Base-by-base conservation (phyloP, 2,797 vertebrate genomes). In the Liparis tanakae region DNA sequence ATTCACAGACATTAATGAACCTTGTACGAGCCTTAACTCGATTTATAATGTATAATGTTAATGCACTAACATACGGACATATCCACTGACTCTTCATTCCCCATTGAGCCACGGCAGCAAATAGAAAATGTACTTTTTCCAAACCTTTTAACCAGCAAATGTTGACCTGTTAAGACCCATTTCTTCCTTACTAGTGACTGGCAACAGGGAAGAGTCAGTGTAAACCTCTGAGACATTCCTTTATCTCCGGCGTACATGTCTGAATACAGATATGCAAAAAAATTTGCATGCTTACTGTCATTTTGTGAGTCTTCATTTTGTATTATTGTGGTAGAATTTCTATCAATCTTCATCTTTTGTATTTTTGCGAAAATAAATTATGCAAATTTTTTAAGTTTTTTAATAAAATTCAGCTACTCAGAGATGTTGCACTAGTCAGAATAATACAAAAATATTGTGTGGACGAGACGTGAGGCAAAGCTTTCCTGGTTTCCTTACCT, bases 401-500 rank as follows among this genome's bases (percentile, higher is more conserved):
- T n/a, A 12, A 48, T 18, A 34, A 50, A 34, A 63, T 50, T 48
- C 3, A 44, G 17, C n/a, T 58, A 15, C n/a, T 20, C 3, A 34
- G n/a, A 61, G 12, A 7, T 33, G 17, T 30, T 18, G 18, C 7
- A 57, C 22, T 12, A 15, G 18, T 65, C 46, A 15, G 14, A 48
- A 17, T 36, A 17, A 34, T 56, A 6, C 1, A 4, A 18, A 18
- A 25, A 41, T 34, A 2, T 2, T 17, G 15, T 20, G 22, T 6
- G 51, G 22, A 66, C 3, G 22, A 22, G 25, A 72, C 2, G 5
- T 15, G 22, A 71, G n/a, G 13, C 22, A 43, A 39, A 61, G 12
- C 12, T 65, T 33, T 65, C 2, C 3, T 70, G 10, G 56, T 68
- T 53, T 30, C 61, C 80, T 74, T 59, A 78, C 80, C 80, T n/a